These are phyloP conservation scores for Brachionus sp. DNA, from an alignment of 1,140 invertebrate genomes.

Conservation along the genomic window DNA sequence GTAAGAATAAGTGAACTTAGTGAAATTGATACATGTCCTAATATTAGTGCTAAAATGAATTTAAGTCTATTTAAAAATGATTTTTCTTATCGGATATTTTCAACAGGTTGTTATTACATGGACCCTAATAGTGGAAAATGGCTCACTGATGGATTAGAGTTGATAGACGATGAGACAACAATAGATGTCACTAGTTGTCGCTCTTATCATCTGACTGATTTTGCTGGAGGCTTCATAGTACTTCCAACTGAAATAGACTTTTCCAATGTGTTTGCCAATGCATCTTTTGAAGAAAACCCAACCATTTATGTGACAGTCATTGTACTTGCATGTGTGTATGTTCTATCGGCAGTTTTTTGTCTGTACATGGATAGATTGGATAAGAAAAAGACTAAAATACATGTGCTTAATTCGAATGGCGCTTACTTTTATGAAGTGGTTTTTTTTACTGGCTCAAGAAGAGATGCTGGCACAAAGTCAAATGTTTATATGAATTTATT, in stretches of 20 bases:
- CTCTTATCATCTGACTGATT: constrained; percentile 58
- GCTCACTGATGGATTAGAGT: background rate
- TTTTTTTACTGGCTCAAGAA: constrained; percentile 62
- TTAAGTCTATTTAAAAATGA: background rate
- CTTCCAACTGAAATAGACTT: constrained; percentile 60
- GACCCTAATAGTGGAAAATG: background rate
- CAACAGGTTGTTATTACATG: constrained; percentile 24
- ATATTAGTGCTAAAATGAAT: background rate
- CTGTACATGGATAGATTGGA: constrained; percentile 51
- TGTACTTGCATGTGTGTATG: constrained; percentile 59
- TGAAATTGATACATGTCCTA: background rate
- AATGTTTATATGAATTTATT: constrained; percentile 44
- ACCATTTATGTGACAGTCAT: constrained; percentile 64
- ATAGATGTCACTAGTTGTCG: constrained; percentile 49
- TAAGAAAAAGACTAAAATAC: constrained; percentile 50
- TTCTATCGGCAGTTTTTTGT: constrained; percentile 60
- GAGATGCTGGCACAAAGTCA: constrained; percentile 53
- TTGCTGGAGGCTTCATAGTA: constrained; percentile 57
- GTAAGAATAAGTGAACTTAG: background rate
- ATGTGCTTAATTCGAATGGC: constrained; percentile 61
- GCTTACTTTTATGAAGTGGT: constrained; percentile 63
- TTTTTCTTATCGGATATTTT: constrained; percentile 2
- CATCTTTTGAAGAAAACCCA: constrained; percentile 63
- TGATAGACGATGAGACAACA: constrained; percentile 47
- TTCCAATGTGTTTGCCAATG: constrained; percentile 57